Base-by-base conservation (phyloP, 1,140 invertebrate genomes). In the Reticulitermes speratus region DNA sequence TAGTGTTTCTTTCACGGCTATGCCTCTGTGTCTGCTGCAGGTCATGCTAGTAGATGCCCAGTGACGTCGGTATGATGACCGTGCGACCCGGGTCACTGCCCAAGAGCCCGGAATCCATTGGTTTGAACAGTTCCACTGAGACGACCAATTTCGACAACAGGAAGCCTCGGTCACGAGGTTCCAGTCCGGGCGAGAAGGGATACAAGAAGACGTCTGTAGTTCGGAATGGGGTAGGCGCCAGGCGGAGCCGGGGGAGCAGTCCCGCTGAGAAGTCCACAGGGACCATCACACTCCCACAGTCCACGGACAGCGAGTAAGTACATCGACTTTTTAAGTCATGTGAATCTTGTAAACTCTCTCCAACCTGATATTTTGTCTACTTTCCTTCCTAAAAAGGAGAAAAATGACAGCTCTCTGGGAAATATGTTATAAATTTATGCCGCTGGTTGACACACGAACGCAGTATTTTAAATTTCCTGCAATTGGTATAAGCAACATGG, bases 301-400 rank as follows among this genome's bases (percentile, higher is more conserved):
- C 83, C 83, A 84, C 32, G 83, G 83, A 32, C 83, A 84, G 83
- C 38, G 83, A 84, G 83, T 84, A 8, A 84, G 83, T 84, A 84
- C 38, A 32, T 25, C 21, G 3, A 30, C 5, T 23, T 23, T 23
- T 59, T 23, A 19, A 59, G 55, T 59, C 6, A 59, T 59, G 6
- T 19, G 55, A 23, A 19, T 59, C 55, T 14, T 59, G 2, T 38
- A 38, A 38, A 38, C 38, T 38, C 38, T 38, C 38, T 38, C 38
- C 38, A 38, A 38, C 2, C 5, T 38, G 38, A 5, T 5, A 38
- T 38, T 38, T 38, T 38, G 38, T 38, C 38, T 38, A 38, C 38
- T 38, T 38, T 38, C 5, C 38, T 38, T 38, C 38, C 38, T 38
- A 38, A 38, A 38, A 38, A 38, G 38, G 38, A 38, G 38, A 38